Evolutionary conservation across 2,113 vertebrate genomes (phyloP), one percentile per base, ranked within the genome.

Genomic region (Solea senegalensis): DNA sequence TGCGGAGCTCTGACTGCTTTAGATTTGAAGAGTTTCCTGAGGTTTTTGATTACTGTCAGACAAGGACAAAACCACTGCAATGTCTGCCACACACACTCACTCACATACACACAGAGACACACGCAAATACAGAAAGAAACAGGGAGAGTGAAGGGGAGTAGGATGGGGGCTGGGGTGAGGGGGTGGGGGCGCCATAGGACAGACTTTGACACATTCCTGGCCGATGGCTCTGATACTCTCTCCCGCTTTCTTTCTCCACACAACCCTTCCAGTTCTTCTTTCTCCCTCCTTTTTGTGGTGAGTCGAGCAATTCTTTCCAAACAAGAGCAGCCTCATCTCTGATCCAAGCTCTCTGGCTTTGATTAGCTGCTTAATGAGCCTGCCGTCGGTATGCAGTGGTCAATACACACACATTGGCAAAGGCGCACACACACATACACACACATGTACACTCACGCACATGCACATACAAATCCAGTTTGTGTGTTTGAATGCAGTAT

Each of bases 361-460:
- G 86, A 93, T 93, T 93, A 93, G 91, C 85, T 89, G 86, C 86
- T 93, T 93, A 92, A 92, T 93, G 91, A 92, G 90, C 86, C 89
- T 90, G 86, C 88, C 78, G 71, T 89, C 83, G 81, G 90, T 92
- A 92, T 92, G 89, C 84, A 90, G 91, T 46, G 88, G 88, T 89
- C 85, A 69, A 67, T 54, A 63, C 59, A 50, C 64, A 66, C 78
- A 51, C 51, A 53, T 53, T 45, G 15, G 8, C 68, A 59, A 43
- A 28, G 51, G 44, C 54, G 43, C 68, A 68, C 40, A 67, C 74
- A 64, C 61, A 75, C 53, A n/a, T 49, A 69, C 28, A 66, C 76
- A 65, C 60, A 72, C 44, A 51, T 44, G 57, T 13, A 14, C 51
- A 57, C 41, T 45, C 16, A 15, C 49, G 49, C 44, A 63, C 34